Evolutionary conservation across 1,140 invertebrate genomes (phyloP), one percentile per base, ranked within the genome.

Genomic region (Brachionus asplanchnoidis): DNA sequence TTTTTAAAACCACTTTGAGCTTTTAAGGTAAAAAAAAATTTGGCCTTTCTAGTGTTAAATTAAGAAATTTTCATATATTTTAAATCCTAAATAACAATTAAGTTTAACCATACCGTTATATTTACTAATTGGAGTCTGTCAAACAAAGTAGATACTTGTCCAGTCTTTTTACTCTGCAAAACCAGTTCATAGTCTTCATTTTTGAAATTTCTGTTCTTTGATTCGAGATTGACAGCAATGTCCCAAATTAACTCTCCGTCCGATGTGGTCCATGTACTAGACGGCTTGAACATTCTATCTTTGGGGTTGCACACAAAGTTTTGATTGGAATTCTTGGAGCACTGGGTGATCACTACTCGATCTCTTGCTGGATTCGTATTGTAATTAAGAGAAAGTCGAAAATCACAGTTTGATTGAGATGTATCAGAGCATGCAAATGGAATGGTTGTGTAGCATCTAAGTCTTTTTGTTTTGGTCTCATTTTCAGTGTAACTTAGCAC

Each of bases 201-300:
- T 77, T 26, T 26, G 14, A 50, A 77, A 50, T 77, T 77, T 77
- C 14, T 50, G 50, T 77, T 77, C 26, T 77, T 77, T 20, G 42
- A 46, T n/a, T 77, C 73, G 7, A 77, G 14, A 14, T 36, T 77
- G 6, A 50, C 73, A 23, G 3, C 20, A 11, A 77, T 50, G 14
- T 77, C 73, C 73, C 73, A 77, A 53, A 50, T 77, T 6, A 77
- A 20, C 28, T 77, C 73, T 5, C 9, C 1, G 20, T 77, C 12
- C 7, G 20, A 12, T 26, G 1, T 11, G 9, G 20, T 0, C 73
- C 40, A 77, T 14, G 1, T 26, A 50, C 11, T 7, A 12, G 20
- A 46, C 3, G 20, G n/a, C n/a, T 77, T 77, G 11, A 50, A 42
- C 20, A 36, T 26, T 28, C 44, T 77, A 53, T 77, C 20, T 42